These are phyloP conservation scores for Taenaris catops DNA, from an alignment of 2,888 invertebrate species.

Conservation along the genomic window DNA sequence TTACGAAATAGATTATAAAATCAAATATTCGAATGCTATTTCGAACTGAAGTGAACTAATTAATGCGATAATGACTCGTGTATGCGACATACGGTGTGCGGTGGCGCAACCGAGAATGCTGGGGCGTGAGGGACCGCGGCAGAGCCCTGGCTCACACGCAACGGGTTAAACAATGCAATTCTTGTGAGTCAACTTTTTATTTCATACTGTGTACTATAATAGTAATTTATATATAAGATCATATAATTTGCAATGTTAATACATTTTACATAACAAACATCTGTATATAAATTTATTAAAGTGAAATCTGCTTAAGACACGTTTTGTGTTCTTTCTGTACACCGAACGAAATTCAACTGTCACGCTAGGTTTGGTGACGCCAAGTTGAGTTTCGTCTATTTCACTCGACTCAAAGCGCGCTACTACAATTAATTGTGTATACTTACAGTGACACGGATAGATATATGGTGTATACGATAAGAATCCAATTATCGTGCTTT, in stretches of 20 bases:
- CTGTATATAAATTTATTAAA: no score
- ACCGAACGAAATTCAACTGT: no score
- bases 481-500: no score
- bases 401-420: no score
- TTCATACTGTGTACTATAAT: conserved; percentile 79
- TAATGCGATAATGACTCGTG: conserved; percentile 68
- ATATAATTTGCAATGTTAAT: conserved; percentile 80
- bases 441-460: no score
- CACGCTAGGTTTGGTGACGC: no score
- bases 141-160: conserved; percentile 50
- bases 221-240: conserved; percentile 78
- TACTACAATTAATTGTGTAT: no score
- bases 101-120: conserved; percentile 49
- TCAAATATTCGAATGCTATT: conserved; percentile 23
- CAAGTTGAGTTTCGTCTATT: no score
- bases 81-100: conserved; percentile 37
- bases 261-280: conserved; percentile 79
- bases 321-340: no score
- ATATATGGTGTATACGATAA: no score
- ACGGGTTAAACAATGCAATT: conserved; percentile 70
- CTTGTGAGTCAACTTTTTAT: conserved; percentile 77
- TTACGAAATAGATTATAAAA: conserved; percentile 24
- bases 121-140: conserved; percentile 27
- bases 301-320: no score
- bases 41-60: conserved; percentile 51